Evolutionary conservation across 1,140 invertebrate species (phyloP).

Genomic region (Lordiphosa mommai): DNA sequence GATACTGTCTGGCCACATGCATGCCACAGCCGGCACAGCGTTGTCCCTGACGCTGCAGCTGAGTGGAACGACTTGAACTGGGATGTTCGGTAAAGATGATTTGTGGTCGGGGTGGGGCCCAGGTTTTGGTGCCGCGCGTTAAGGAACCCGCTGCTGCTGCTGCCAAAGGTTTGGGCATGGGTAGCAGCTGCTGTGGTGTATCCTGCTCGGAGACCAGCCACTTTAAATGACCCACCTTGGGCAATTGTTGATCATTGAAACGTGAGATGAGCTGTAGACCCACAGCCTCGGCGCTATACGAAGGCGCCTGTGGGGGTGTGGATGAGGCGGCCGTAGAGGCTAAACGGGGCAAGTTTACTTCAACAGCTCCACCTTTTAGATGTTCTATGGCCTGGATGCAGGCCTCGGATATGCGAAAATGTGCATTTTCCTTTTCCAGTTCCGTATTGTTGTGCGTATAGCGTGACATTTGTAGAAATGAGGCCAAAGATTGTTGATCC

Average conservation of each 20-base stretch:
- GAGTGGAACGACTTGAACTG: constrained; percentile 82
- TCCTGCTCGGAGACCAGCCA: constrained; percentile 91
- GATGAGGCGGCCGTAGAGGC: background rate
- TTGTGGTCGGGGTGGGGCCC: constrained; percentile 92
- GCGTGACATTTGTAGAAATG: constrained; percentile 87
- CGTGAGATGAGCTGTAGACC: constrained; percentile 88
- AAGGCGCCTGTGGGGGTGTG: background rate
- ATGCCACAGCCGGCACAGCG: constrained; percentile 93
- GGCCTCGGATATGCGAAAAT: constrained; percentile 92
- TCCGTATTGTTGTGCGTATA: constrained; percentile 87
- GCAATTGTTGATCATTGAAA: constrained; percentile 89
- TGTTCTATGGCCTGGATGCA: constrained; percentile 91
- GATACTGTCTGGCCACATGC: constrained; percentile 86
- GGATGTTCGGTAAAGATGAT: constrained; percentile 91
- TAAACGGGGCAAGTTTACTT: too few relatives aligned
- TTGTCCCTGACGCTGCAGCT: constrained; percentile 89
- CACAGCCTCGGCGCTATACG: constrained; percentile 87
- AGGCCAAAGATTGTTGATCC: constrained; percentile 87
- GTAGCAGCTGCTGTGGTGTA: constrained; percentile 88
- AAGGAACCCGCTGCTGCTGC: constrained; percentile 79
- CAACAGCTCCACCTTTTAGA: too few relatives aligned
- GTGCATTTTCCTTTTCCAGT: constrained; percentile 91
- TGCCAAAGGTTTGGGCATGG: constrained; percentile 82
- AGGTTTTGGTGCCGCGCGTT: constrained; percentile 87
- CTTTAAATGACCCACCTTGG: constrained; percentile 88